Evolutionary conservation across 1,140 invertebrate genomes (phyloP), one percentile per base, ranked within the genome.

Genomic region (Drosophila sturtevanti): DNA sequence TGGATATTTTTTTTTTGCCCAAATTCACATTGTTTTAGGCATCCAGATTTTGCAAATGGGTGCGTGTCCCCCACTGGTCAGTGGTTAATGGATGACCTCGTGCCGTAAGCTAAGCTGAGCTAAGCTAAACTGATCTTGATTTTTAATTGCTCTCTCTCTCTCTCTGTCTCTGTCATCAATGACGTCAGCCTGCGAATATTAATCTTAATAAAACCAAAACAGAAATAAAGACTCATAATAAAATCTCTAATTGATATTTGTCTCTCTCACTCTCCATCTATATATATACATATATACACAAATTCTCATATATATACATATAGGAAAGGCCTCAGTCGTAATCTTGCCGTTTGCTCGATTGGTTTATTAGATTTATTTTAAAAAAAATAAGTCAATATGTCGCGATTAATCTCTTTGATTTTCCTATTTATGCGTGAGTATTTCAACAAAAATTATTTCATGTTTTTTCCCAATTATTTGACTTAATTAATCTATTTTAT

Each of bases 241-340:
- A 48, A 48, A 48, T 48, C 41, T 48, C 10, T 9, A 48, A 7
- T 48, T 2, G 11, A 3, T 44, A 56, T 27, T 21, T 31, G 10
- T 58, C 31, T 12, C 55, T 21, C n/a, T 0, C 31, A 6, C 27
- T 31, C 1, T 31, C 6, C 22, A 31, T 31, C 60, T n/a, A 44
- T 37, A 12, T 72, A 35, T 60, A 34, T 60, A 37, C 24, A 16
- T 9, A 21, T 56, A 34, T 6, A 34, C 38, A 9, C 18, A 34
- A 18, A 65, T 24, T 31, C 38, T 31, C 60, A 48, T 38, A n/a
- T 72, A 37, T 61, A 22, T 44, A 41, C 56, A 34, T 55, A n/a
- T 68, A 34, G 61, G 65, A 68, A 62, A 69, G 65, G 66, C 66
- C 37, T 9, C 27, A 10, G 72, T 76, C 34, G 71, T 18, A 67